These are phyloP conservation scores for Eumeta japonica DNA, from an alignment of 1,140 invertebrate genomes.

Conservation along the genomic window DNA sequence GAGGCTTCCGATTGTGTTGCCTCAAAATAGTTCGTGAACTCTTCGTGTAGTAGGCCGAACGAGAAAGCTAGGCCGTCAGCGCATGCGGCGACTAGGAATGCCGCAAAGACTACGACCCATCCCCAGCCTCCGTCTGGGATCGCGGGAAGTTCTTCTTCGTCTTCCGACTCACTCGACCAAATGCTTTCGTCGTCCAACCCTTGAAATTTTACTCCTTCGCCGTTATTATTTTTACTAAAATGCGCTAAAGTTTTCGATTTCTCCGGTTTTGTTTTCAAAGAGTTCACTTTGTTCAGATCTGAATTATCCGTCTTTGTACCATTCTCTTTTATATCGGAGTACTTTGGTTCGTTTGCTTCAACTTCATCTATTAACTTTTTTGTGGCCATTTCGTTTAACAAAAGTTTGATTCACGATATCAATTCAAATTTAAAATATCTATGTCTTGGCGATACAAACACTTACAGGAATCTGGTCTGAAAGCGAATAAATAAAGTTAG, in stretches of 20 bases:
- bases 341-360: too few relatives aligned
- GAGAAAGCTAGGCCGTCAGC: constrained; percentile 90
- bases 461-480: too few relatives aligned
- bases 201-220: constrained; percentile 42
- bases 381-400: too few relatives aligned
- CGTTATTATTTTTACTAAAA: constrained; percentile 22
- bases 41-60: constrained; percentile 82
- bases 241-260: constrained; percentile 20
- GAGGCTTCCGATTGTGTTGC: constrained; percentile 77
- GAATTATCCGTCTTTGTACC: too few relatives aligned
- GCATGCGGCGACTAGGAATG: constrained; percentile 80
- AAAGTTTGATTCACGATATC: too few relatives aligned
- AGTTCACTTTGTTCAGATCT: constrained; percentile 34
- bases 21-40: constrained; percentile 78
- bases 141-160: constrained; percentile 24
- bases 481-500: too few relatives aligned
- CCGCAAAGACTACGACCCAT: constrained; percentile 83
- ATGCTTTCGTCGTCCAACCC: constrained; percentile 38
- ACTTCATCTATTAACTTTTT: too few relatives aligned
- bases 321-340: too few relatives aligned
- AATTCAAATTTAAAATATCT: too few relatives aligned
- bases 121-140: constrained; percentile 60
- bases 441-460: too few relatives aligned
- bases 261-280: constrained; percentile 21
- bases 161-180: constrained; percentile 21